A percentile compares a stretch with the other conserved stretches of the same genome.
These are phyloP conservation scores for Labroides dimidiatus DNA, from an alignment of 2,797 vertebrate species.

Conservation along the genomic window DNA sequence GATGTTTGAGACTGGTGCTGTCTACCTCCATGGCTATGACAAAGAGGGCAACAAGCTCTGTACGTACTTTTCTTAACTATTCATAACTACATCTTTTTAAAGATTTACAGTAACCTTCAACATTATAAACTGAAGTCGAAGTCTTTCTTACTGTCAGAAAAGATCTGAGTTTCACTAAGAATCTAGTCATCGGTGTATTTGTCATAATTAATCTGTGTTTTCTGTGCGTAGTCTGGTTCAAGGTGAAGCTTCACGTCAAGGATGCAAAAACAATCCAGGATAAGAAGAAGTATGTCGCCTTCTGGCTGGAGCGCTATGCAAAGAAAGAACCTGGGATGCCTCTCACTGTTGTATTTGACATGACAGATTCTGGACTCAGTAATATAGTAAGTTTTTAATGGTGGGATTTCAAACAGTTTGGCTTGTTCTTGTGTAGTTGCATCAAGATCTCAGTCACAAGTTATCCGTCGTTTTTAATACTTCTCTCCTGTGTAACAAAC, in stretches of 20 bases:
- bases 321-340: slow-evolving; percentile 95
- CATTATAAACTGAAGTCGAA: background rate
- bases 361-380: slow-evolving; percentile 93
- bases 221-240: slow-evolving; percentile 91
- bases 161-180: background rate
- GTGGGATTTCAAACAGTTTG: background rate
- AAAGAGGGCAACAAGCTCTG: slow-evolving; percentile 98
- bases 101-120: background rate
- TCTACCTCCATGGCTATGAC: slow-evolving; percentile 97
- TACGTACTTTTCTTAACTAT: slow-evolving; percentile 81
- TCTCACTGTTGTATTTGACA: slow-evolving; percentile 95
- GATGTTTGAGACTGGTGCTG: slow-evolving; percentile 92
- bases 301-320: slow-evolving; percentile 96
- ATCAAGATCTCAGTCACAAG: background rate
- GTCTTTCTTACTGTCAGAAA: background rate
- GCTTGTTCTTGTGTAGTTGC: background rate
- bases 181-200: too few species aligned
- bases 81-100: background rate
- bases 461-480: background rate
- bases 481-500: background rate
- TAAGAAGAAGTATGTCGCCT: slow-evolving; percentile 96
- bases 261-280: slow-evolving; percentile 91
- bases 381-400: slow-evolving; percentile 90
- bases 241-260: slow-evolving; percentile 92
- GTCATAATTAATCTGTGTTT: background rate